A percentile compares a stretch with the other conserved stretches of the same genome.
These are phyloP conservation scores for Pachycephus smyrnensis DNA, from an alignment of 2,888 invertebrate genomes.

Conservation along the genomic window DNA sequence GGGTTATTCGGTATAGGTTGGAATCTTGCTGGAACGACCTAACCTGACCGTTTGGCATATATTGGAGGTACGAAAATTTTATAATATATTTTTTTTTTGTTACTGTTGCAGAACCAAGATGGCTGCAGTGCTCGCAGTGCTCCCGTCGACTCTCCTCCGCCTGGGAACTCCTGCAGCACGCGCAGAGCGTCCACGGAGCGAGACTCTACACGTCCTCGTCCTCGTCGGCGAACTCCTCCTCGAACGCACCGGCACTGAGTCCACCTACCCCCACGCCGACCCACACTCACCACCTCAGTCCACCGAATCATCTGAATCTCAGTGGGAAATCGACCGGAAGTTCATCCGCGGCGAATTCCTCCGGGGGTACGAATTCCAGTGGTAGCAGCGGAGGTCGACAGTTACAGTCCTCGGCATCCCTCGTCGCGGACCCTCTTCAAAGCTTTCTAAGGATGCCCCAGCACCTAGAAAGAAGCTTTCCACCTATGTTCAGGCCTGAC, in stretches of 20 bases:
- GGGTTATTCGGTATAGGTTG: not conserved
- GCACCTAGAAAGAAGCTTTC: constrained; percentile 60
- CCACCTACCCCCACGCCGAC: constrained; percentile 66
- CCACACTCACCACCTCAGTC: constrained; percentile 62
- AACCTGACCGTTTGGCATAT: not conserved
- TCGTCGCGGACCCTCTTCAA: constrained; percentile 62
- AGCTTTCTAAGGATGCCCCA: constrained; percentile 63
- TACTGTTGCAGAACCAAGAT: constrained; percentile 87
- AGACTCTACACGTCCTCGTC: constrained; percentile 87
- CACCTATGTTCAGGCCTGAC: constrained; percentile 65
- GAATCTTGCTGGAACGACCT: not conserved
- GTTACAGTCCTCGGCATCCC: constrained; percentile 58
- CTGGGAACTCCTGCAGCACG: constrained; percentile 95
- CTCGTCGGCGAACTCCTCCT: constrained; percentile 59
- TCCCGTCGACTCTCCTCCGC: constrained; percentile 93
- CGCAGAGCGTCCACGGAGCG: constrained; percentile 93
- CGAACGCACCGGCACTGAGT: constrained; percentile 66
- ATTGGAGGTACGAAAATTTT: not conserved
- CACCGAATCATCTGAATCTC: constrained; percentile 63
- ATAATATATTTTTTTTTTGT: constrained; percentile 26
- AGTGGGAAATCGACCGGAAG: constrained; percentile 66
- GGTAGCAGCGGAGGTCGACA: constrained; percentile 54
- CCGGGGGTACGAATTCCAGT: constrained; percentile 62
- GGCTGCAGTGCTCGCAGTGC: constrained; percentile 94
- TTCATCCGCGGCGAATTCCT: constrained; percentile 64